These are phyloP conservation scores for Carettochelys insculpta DNA, from an alignment of 2,113 vertebrate genomes.

Conservation along the genomic window DNA sequence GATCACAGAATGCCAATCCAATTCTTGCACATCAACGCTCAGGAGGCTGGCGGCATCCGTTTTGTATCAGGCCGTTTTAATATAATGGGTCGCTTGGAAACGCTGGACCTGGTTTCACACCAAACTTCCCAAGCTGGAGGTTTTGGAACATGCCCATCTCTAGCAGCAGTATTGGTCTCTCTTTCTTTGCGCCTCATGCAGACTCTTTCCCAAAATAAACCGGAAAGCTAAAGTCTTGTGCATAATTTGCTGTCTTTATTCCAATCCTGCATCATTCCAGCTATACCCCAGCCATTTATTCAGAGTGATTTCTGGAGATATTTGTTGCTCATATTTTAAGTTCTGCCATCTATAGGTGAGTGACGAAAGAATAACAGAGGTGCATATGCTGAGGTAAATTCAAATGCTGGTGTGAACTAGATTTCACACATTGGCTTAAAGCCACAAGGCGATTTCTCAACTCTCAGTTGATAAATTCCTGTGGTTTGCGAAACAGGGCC, in stretches of 20 bases:
- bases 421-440: conserved; percentile 1
- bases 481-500: conserved; percentile 17
- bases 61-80: neutral
- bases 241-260: neutral
- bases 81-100: neutral
- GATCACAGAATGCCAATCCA: neutral
- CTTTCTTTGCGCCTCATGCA: neutral
- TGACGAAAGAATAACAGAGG: conserved; percentile 19
- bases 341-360: neutral
- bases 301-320: neutral
- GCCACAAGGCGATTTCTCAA: conserved; percentile 5
- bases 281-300: neutral
- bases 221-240: neutral
- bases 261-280: fast-evolving
- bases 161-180: neutral
- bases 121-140: neutral
- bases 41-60: neutral
- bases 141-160: neutral
- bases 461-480: conserved; percentile 57
- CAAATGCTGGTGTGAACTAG: conserved; percentile 28
- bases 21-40: neutral
- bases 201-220: neutral
- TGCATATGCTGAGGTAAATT: neutral
- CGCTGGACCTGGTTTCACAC: neutral
- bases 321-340: neutral